These are phyloP conservation scores for Scaptomyza parva DNA, from an alignment of 2,888 invertebrate species.

Conservation along the genomic window DNA sequence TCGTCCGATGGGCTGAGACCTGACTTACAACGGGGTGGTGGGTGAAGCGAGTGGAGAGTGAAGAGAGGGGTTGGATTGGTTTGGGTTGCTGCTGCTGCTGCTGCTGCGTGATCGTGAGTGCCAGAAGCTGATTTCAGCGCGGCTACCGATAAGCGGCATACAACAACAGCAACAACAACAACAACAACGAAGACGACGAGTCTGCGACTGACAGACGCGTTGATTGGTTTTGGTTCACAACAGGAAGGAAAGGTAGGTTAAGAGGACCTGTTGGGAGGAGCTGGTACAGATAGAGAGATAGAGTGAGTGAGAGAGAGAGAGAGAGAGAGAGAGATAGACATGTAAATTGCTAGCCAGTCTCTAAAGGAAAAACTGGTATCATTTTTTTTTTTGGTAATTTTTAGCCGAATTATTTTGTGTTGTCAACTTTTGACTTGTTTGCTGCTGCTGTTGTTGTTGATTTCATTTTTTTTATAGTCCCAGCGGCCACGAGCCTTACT, in stretches of 20 bases:
- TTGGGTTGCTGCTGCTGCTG: slow-evolving; percentile 13
- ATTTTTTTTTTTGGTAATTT: slow-evolving; percentile 63
- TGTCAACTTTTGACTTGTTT: slow-evolving; percentile 16
- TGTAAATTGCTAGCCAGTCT: slow-evolving; percentile 76
- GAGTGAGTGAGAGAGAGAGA: not conserved
- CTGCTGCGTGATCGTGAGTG: slow-evolving; percentile 78
- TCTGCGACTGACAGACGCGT: slow-evolving; percentile 78
- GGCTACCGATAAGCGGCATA: slow-evolving; percentile 81
- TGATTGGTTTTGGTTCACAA: slow-evolving; percentile 78
- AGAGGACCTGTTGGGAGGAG: not conserved
- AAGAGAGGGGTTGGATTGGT: not conserved
- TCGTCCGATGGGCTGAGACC: slow-evolving; percentile 32
- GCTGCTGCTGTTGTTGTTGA: slow-evolving; percentile 38
- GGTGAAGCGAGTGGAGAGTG: not conserved
- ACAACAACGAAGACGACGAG: slow-evolving; percentile 32
- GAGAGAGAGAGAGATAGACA: slow-evolving; percentile 62
- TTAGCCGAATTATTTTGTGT: slow-evolving; percentile 21
- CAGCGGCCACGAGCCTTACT: slow-evolving; percentile 46
- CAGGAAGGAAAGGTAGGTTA: slow-evolving; percentile 18
- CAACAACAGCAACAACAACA: slow-evolving; percentile 14
- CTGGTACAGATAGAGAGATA: slow-evolving; percentile 58
- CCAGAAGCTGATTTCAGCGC: slow-evolving; percentile 81
- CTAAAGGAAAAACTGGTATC: slow-evolving; percentile 62
- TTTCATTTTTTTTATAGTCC: slow-evolving; percentile 74
- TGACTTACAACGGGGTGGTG: slow-evolving; percentile 9